These are phyloP conservation scores for Brachypalpus laphriformis DNA, from an alignment of 2,888 invertebrate genomes.

Conservation along the genomic window DNA sequence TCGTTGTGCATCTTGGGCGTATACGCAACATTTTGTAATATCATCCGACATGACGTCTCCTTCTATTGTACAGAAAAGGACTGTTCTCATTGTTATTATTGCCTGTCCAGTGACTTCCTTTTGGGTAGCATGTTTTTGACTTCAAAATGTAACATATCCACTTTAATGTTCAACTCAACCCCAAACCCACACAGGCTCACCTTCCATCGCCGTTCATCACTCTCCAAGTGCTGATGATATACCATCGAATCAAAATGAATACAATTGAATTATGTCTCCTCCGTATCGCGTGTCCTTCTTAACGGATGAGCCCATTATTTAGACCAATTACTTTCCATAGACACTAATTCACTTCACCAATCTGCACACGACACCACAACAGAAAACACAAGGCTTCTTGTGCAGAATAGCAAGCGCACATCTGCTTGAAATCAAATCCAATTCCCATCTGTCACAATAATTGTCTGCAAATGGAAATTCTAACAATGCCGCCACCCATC, in stretches of 20 bases:
- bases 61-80: too few relatives aligned
- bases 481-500: slow-evolving; percentile 33
- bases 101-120: too few relatives aligned
- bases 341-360: slow-evolving; percentile 67
- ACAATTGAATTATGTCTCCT: slow-evolving; percentile 17
- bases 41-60: too few relatives aligned
- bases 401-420: slow-evolving; percentile 48
- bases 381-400: slow-evolving; percentile 24
- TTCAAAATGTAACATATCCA: too few relatives aligned
- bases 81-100: too few relatives aligned
- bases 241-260: slow-evolving; percentile 4
- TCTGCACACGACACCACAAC: slow-evolving; percentile 41
- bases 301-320: slow-evolving; percentile 60
- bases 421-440: slow-evolving; percentile 70
- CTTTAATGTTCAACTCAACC: too few relatives aligned
- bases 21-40: too few relatives aligned
- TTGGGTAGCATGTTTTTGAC: too few relatives aligned
- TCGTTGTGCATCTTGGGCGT: too few relatives aligned
- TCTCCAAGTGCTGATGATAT: neutral
- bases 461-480: slow-evolving; percentile 73
- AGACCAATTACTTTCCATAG: slow-evolving; percentile 69
- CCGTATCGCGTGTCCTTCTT: slow-evolving; percentile 40
- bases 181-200: too few relatives aligned
- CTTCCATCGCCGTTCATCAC: neutral
- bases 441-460: slow-evolving; percentile 73